Evolutionary conservation across 2,888 invertebrate genomes (phyloP).

Genomic region (Ormyrus rosae): DNA sequence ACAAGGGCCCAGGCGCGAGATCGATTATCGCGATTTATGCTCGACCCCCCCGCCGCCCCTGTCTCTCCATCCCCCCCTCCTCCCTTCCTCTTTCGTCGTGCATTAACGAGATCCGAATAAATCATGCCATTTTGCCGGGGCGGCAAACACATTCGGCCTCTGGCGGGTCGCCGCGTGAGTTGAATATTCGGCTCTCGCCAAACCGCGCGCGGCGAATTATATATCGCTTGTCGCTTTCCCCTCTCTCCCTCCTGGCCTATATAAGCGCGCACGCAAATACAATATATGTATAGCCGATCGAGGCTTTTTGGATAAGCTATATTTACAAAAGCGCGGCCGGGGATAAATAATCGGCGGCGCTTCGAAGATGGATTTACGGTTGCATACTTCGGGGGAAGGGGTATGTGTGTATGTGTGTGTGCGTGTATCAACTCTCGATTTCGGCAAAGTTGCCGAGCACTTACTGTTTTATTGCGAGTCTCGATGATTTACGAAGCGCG

Average conservation of each 20-base stretch:
- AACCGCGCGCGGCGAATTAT: slow-evolving; percentile 57
- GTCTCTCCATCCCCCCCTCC: neutral
- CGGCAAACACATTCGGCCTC: slow-evolving; percentile 21
- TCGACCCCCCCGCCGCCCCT: neutral
- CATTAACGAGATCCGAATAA: slow-evolving; percentile 58
- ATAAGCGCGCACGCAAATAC: neutral
- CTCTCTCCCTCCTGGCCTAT: neutral
- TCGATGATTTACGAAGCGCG: too few relatives aligned
- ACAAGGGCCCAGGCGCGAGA: slow-evolving; percentile 24
- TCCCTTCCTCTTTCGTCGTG: neutral
- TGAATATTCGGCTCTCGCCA: slow-evolving; percentile 42
- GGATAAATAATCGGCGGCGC: slow-evolving; percentile 42
- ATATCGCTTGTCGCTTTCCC: slow-evolving; percentile 44
- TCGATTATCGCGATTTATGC: slow-evolving; percentile 58
- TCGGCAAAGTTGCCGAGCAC: neutral
- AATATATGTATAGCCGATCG: neutral
- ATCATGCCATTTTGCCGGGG: slow-evolving; percentile 51
- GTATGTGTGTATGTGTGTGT: too few relatives aligned
- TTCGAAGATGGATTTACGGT: slow-evolving; percentile 62
- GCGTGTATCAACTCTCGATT: slow-evolving; percentile 59
- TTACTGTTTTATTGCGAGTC: too few relatives aligned
- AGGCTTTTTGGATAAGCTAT: neutral
- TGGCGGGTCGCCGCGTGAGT: slow-evolving; percentile 10
- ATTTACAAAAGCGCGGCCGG: slow-evolving; percentile 26
- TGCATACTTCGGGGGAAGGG: slow-evolving; percentile 62